phyloP scores from a whole-genome alignment of 2,113 vertebrate species.

The Aegotheles bennettii region DNA sequence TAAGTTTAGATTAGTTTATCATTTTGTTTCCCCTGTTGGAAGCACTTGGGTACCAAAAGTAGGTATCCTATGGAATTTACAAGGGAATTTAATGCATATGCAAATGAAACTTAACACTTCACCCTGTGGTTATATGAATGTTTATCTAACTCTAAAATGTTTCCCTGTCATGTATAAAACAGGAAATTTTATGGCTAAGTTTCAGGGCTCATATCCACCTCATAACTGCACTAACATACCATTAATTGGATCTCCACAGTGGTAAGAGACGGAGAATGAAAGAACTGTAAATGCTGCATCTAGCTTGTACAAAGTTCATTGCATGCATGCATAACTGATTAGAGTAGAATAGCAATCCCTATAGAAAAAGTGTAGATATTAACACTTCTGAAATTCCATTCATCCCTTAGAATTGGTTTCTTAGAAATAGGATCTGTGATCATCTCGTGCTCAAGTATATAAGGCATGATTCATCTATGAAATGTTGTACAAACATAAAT shows the following conservation, averaged over 20 bases:
- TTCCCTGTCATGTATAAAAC: background rate
- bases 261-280: background rate
- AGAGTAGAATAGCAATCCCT: background rate
- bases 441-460: background rate
- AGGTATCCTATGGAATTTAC: background rate
- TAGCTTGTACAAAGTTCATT: background rate
- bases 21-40: background rate
- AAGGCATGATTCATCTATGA: background rate
- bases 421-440: background rate
- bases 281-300: background rate
- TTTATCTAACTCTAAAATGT: background rate
- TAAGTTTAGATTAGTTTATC: background rate
- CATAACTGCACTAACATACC: background rate
- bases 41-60: background rate
- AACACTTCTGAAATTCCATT: background rate
- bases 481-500: background rate
- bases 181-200: background rate
- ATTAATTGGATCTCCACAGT: background rate
- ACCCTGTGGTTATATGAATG: background rate
- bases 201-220: background rate
- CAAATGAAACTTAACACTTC: background rate
- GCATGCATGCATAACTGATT: background rate
- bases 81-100: background rate
- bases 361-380: background rate
- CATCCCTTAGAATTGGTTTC: background rate